Evolutionary conservation across 2,113 vertebrate genomes (phyloP), one percentile per base, ranked within the genome.

Genomic region (Isichthys henryi): DNA sequence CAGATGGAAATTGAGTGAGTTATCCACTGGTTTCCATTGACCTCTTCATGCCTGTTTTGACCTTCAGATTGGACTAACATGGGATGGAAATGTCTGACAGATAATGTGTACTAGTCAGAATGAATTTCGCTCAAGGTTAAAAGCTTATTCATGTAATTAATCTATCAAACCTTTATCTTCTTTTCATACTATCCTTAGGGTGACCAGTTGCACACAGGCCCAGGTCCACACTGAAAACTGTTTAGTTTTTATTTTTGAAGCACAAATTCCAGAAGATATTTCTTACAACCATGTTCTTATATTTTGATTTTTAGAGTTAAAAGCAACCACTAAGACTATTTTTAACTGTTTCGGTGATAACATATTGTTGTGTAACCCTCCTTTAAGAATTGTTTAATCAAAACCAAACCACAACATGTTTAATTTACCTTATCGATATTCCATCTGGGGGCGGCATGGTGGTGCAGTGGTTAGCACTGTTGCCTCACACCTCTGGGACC

Each of bases 111-210:
- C 74, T 50, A 53, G 17, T 82, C 70, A 80, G 50, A 83, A 2
- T 53, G 66, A 82, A 17, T 43, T 88, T 87, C 48, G n/a, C 53
- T 70, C 86, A 88, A 56, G 87, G 66, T 82, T 88, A 83, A 90
- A 83, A 90, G 49, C 49, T 27, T 45, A 56, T 58, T 83, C 39
- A 13, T 82, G 43, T 4, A 83, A 87, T 90, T 27, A 84, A 89
- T 85, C 77, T 84, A 84, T 45, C 19, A 82, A 35, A 53, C 23
- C 53, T 56, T 85, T 62, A 62, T 89, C 88, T 84, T 85, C 10
- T 43, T n/a, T 27, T 56, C 74, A 17, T 23, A 31, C 15, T 50
- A 50, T 88, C 50, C 86, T 62, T 23, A 43, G 5, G 39, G 52
- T 88, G 50, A 83, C 86, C 87, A 58, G 45, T 82, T 56, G 7